Base-by-base conservation (phyloP, 2,888 invertebrate genomes). In the Drosophila lacicola region DNA sequence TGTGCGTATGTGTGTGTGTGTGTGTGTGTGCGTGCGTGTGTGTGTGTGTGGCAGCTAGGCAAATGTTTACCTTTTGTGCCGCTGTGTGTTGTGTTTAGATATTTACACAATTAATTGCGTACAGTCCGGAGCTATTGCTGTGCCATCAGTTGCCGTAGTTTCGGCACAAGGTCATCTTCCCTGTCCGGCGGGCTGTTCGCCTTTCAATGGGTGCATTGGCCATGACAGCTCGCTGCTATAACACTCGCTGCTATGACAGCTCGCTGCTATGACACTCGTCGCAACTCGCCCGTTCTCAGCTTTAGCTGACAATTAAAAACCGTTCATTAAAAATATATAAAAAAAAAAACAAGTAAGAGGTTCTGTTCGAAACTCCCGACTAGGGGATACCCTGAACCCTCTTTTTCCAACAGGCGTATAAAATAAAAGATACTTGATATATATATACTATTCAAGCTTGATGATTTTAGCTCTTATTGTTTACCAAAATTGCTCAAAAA, bases 51-150 rank as follows among this genome's bases (percentile, higher is more conserved):
- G 55, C 55, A 36, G 45, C 55, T 45, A 36, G 65, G 39, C 50
- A 65, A 73, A 78, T 74, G 74, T 74, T 74, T 74, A 74, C 61
- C 61, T 50, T n/a, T 45, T 45, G 19, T 41, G 33, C 29, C 13
- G 29, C 36, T 46, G 41, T 62, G 62, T 63, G 76, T 64, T 83
- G 64, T 69, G 74, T 57, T 78, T 67, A 65, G 67, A 70, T 88
- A 85, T 81, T 81, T 81, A 81, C 88, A 88, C 88, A 78, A 70
- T 79, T 88, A 86, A 81, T 80, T 78, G 78, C 73, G 77, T 56
- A 58, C 44, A 37, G 33, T 21, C 6, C 33, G 46, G 29, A 14
- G 46, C 36, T 50, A 36, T 49, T 41, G 34, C 45, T 64, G 49
- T 29, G 70, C 55, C 57, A 70, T 39, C 39, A 57, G 57, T 44